These are phyloP conservation scores for Aegotheles bennettii DNA, from an alignment of 2,113 vertebrate species.

Conservation along the genomic window DNA sequence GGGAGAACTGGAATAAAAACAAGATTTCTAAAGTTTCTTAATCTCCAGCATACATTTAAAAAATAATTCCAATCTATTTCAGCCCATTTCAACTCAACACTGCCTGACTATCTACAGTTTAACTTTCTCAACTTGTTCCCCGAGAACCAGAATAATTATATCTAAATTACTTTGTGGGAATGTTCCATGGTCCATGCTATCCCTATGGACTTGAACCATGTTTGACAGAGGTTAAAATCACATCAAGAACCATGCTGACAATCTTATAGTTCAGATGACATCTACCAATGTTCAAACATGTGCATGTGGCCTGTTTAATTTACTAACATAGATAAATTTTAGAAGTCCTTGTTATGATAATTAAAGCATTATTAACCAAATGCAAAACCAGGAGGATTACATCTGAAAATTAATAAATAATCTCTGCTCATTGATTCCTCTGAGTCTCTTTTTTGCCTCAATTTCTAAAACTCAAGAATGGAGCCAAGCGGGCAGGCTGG, in stretches of 20 bases:
- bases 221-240: neutral
- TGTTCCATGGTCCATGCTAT: neutral
- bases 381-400: neutral
- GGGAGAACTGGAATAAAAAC: neutral
- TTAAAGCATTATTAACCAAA: neutral
- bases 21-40: neutral
- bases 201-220: neutral
- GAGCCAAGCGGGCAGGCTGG: neutral
- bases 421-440: neutral
- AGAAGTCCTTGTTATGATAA: neutral
- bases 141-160: neutral
- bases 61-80: neutral
- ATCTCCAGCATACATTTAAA: neutral
- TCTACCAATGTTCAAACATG: neutral
- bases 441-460: neutral
- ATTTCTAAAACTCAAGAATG: neutral
- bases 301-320: neutral
- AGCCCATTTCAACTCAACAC: neutral
- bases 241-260: neutral
- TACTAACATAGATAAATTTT: neutral
- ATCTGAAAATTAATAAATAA: neutral
- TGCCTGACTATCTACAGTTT: neutral
- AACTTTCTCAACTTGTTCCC: neutral
- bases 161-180: neutral
- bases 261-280: neutral